These are phyloP conservation scores for Mobula hypostoma DNA, from an alignment of 2,113 vertebrate genomes.

Conservation along the genomic window DNA sequence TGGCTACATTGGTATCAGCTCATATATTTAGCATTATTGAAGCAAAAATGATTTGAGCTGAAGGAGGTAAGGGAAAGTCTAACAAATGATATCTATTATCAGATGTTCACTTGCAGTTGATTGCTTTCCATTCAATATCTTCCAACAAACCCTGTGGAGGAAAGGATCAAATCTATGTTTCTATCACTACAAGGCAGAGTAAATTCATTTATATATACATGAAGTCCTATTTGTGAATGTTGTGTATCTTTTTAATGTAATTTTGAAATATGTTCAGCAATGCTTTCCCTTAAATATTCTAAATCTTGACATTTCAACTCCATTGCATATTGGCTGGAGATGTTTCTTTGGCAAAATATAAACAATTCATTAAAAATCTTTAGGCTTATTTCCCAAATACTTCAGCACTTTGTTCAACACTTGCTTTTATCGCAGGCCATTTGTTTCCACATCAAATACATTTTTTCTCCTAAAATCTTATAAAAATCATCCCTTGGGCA, in stretches of 20 bases:
- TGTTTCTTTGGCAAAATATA: conserved; percentile 16
- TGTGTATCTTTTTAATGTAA: background rate
- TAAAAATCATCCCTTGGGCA: background rate
- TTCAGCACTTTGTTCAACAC: background rate
- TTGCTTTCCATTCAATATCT: background rate
- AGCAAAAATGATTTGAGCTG: background rate
- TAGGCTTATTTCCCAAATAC: background rate
- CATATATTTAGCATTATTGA: background rate
- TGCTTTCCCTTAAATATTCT: background rate
- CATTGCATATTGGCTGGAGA: background rate
- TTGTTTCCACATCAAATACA: background rate
- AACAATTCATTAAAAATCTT: conserved; percentile 1
- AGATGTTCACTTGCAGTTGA: too few species aligned
- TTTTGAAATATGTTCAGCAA: background rate
- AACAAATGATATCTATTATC: background rate
- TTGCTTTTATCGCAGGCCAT: background rate
- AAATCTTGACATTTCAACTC: background rate
- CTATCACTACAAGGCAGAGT: too few species aligned
- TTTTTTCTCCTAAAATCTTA: background rate
- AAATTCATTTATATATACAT: background rate
- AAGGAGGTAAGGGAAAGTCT: background rate
- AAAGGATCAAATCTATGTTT: background rate
- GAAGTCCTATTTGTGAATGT: background rate
- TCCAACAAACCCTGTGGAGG: background rate
- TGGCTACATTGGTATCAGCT: background rate